Base-by-base conservation (phyloP, 2,888 invertebrate genomes). In the Aethes cnicana region DNA sequence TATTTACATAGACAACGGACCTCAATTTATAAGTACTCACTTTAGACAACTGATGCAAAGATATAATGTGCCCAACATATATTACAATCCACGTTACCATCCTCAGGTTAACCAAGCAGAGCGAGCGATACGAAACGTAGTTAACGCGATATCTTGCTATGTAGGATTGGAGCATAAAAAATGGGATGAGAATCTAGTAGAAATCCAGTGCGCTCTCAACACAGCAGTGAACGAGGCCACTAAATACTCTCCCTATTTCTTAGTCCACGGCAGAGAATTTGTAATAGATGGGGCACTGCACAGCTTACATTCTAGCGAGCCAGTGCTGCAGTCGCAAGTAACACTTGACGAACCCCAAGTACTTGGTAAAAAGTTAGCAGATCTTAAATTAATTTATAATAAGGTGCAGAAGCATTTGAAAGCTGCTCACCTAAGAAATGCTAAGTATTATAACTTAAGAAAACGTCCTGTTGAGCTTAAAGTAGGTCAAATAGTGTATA, bases 401-500 rank as follows among this genome's bases (percentile, higher is more conserved):
- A 35, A 35, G 11, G 35, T 35, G 11, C 35, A 35, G n/a, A 35
- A 35, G 18, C 18, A 35, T 18, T 18, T 35, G 1, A n/a, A 11
- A 18, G 11, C n/a, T 18, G 18, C 35, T 9, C 35, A 35, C 9
- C 9, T 6, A 9, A 35, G 18, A 3, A 35, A 35, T 8, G 11
- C 7, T 4, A 35, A 9, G n/a, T 18, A 35, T 18, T 35, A 18
- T n/a, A 35, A 35, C 18, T 21, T 21, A 21, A 36, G 36, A 12
- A 36, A 36, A 36, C 6, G 36, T 8, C 12, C 11, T 7, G 8
- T 36, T 1, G 36, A 36, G 3, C 11, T 21, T 12, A 36, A 36
- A 21, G 21, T 36, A 8, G 36, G 36, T 21, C 36, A 36, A 12
- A 36, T 36, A 1, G 36, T 36, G 0, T 36, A 36, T 12, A 36